These are phyloP conservation scores for Alcedo atthis DNA, from an alignment of 2,797 vertebrate species.

Conservation along the genomic window DNA sequence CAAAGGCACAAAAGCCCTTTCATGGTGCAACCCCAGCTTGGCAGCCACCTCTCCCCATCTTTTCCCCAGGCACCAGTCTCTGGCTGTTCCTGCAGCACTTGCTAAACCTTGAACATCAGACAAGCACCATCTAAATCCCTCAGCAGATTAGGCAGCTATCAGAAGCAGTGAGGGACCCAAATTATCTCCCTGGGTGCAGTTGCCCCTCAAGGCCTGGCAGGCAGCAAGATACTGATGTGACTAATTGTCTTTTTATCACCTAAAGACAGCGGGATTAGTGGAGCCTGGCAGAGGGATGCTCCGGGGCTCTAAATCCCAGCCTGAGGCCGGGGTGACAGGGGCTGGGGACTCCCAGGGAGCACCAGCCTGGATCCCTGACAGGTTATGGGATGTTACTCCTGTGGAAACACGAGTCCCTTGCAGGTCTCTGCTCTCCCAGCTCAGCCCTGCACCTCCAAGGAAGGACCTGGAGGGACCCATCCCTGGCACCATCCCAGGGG, in stretches of 20 bases:
- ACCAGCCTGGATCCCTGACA: rapidly evolving
- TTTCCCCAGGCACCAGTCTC: not conserved
- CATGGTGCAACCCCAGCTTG: rapidly evolving
- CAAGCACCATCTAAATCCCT: not conserved
- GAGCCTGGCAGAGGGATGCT: not conserved
- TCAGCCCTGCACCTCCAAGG: not conserved
- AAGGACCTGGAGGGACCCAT: not conserved
- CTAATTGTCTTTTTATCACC: not conserved
- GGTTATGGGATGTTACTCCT: rapidly evolving
- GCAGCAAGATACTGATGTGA: not conserved
- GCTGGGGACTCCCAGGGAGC: not conserved
- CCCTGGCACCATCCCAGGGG: not conserved
- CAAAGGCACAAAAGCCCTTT: not conserved
- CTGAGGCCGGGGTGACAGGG: not conserved
- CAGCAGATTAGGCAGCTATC: not conserved
- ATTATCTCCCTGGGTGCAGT: not conserved
- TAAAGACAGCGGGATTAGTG: not conserved
- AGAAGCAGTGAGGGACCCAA: not conserved
- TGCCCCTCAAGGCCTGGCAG: not conserved
- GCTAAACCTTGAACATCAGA: not conserved
- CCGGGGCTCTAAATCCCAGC: not conserved
- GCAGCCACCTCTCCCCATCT: not conserved
- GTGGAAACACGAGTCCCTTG: rapidly evolving
- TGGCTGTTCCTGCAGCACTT: not conserved
- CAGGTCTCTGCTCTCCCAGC: not conserved